These are phyloP conservation scores for Coleophora deauratella DNA, from an alignment of 2,888 invertebrate species.

Conservation along the genomic window DNA sequence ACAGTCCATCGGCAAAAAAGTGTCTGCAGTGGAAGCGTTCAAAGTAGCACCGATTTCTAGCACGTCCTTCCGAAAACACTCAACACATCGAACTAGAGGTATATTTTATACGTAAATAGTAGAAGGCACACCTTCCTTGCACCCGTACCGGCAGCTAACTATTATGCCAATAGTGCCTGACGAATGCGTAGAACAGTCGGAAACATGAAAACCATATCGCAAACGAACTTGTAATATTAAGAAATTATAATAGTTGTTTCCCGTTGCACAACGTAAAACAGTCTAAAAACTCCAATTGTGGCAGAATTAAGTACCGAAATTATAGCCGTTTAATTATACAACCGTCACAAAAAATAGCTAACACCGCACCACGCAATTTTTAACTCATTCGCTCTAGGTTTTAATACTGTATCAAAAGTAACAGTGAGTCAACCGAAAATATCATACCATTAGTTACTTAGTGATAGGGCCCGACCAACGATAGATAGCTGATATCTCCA, in stretches of 20 bases:
- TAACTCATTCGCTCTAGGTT: too few relatives aligned
- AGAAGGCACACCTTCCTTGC: slow-evolving; percentile 21
- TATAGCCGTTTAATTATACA: too few relatives aligned
- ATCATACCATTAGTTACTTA: too few relatives aligned
- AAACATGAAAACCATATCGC: slow-evolving; percentile 20
- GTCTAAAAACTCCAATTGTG: slow-evolving; percentile 12
- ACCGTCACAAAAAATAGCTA: too few relatives aligned
- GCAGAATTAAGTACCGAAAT: slow-evolving; percentile 1
- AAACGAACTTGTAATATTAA: slow-evolving; percentile 16
- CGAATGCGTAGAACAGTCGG: slow-evolving; percentile 13
- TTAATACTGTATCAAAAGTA: too few relatives aligned
- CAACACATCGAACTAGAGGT: slow-evolving; percentile 8
- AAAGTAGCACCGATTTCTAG: slow-evolving; percentile 41
- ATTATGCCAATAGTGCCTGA: slow-evolving; percentile 17
- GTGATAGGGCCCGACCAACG: too few relatives aligned
- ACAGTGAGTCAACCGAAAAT: too few relatives aligned
- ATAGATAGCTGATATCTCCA: too few relatives aligned
- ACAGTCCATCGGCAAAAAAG: too few relatives aligned
- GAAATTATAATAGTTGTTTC: slow-evolving; percentile 10
- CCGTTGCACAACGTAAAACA: slow-evolving; percentile 14
- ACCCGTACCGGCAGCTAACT: slow-evolving; percentile 19
- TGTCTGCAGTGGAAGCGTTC: too few relatives aligned
- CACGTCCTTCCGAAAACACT: slow-evolving; percentile 44
- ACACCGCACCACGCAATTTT: too few relatives aligned
- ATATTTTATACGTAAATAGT: background rate